Conservation (phyloP, 1,140 invertebrate species). For the Hypothenemus hampei region DNA sequence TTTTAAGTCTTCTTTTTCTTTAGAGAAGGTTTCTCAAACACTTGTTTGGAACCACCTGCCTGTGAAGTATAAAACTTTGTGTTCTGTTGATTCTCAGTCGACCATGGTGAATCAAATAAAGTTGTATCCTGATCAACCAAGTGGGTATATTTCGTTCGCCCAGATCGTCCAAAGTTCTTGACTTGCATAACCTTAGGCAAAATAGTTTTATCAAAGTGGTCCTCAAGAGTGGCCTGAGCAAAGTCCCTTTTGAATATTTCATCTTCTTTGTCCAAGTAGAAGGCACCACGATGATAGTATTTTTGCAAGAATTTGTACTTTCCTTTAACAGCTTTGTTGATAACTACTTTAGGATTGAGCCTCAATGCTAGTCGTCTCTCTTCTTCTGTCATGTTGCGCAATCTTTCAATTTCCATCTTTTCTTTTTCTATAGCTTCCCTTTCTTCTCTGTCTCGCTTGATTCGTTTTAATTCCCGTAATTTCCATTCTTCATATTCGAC, state of each 20-base stretch:
- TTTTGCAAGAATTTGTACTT: conserved; percentile 99
- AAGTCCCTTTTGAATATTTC: conserved; percentile 91
- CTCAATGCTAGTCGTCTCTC: conserved; percentile 84
- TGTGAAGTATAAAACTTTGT: conserved; percentile 85
- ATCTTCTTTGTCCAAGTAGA: conserved; percentile 95
- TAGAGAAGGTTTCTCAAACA: conserved; percentile 84
- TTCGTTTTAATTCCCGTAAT: conserved; percentile 88
- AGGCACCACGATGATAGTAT: conserved; percentile 98
- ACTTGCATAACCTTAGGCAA: conserved; percentile 99
- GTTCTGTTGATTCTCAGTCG: conserved; percentile 82
- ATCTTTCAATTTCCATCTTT: conserved; percentile 81
- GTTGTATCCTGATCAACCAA: conserved; percentile 99
- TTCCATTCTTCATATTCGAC: conserved; percentile 98
- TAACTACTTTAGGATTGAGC: conserved; percentile 89
- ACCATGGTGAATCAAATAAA: conserved; percentile 96
- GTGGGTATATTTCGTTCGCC: conserved; percentile 98
- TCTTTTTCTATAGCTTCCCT: conserved; percentile 84
- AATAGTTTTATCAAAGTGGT: conserved; percentile 99
- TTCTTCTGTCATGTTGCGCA: conserved; percentile 95
- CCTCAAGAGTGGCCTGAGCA: conserved; percentile 93
- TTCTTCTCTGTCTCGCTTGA: conserved; percentile 94
- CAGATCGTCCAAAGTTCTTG: conserved; percentile 98
- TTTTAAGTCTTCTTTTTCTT: conserved; percentile 54
- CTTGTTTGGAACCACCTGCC: conserved; percentile 93
- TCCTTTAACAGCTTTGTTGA: conserved; percentile 94